Evolutionary conservation across 1,140 invertebrate species (phyloP).

Genomic region (Charaxes varanes): DNA sequence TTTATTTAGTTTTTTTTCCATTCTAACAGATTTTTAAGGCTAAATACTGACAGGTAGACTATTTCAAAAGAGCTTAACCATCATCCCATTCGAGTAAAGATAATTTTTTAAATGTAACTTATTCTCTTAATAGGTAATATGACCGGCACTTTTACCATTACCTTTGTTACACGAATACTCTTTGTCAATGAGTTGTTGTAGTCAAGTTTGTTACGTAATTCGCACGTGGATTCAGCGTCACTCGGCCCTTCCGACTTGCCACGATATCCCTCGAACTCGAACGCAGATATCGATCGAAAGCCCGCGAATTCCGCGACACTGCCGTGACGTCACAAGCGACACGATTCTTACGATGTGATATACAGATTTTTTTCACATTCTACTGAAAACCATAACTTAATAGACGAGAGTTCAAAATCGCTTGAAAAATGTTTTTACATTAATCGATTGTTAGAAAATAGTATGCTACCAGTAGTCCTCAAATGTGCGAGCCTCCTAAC

Average conservation of each 20-base stretch:
- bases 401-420: constrained; percentile 20
- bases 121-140: no score
- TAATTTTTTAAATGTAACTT: no score
- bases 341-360: constrained; percentile 25
- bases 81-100: no score
- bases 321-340: constrained; percentile 54
- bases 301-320: constrained; percentile 50
- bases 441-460: constrained; percentile 17
- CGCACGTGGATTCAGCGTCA: constrained; percentile 55
- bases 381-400: constrained; percentile 15
- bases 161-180: constrained; percentile 48
- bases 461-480: constrained; percentile 23
- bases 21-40: no score
- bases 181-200: constrained; percentile 62
- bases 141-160: no score
- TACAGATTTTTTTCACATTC: constrained; percentile 8
- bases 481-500: constrained; percentile 46
- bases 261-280: constrained; percentile 43
- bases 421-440: constrained; percentile 8
- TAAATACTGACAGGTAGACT: no score
- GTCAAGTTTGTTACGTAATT: constrained; percentile 52
- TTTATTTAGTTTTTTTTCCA: no score
- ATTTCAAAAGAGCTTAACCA: no score
- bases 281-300: constrained; percentile 54
- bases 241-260: constrained; percentile 36